Conservation (phyloP, 2,113 vertebrate species). For the Gymnorhina tibicen region DNA sequence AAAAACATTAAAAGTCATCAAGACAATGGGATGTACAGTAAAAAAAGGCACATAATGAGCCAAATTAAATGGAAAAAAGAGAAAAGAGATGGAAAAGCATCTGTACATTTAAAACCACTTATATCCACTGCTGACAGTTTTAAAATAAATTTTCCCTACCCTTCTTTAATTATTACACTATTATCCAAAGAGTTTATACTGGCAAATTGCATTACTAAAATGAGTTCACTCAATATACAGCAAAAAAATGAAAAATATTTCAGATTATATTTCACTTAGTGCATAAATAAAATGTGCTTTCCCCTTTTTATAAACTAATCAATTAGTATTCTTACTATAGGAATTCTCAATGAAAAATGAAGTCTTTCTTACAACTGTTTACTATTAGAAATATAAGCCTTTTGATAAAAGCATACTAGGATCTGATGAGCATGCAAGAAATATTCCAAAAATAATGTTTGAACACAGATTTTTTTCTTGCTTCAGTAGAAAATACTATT, state of each 20-base stretch:
- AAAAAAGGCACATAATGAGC: neutral
- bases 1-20: constrained; percentile 32
- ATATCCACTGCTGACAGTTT: neutral
- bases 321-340: neutral
- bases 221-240: neutral
- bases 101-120: neutral
- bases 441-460: neutral
- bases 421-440: neutral
- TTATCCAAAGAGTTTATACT: neutral
- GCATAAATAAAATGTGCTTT: neutral
- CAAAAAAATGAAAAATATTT: neutral
- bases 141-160: neutral
- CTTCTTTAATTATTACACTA: neutral
- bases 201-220: neutral
- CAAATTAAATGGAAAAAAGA: neutral
- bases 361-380: neutral
- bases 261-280: neutral
- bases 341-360: neutral
- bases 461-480: neutral
- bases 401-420: neutral
- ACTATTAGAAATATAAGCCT: neutral
- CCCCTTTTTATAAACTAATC: neutral
- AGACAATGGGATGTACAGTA: constrained; percentile 41
- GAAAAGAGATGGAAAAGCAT: neutral
- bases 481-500: neutral